A percentile compares a stretch with the other conserved stretches of the same genome.
Conservation (phyloP, 2,888 invertebrate genomes). For the Anodontia alba region DNA sequence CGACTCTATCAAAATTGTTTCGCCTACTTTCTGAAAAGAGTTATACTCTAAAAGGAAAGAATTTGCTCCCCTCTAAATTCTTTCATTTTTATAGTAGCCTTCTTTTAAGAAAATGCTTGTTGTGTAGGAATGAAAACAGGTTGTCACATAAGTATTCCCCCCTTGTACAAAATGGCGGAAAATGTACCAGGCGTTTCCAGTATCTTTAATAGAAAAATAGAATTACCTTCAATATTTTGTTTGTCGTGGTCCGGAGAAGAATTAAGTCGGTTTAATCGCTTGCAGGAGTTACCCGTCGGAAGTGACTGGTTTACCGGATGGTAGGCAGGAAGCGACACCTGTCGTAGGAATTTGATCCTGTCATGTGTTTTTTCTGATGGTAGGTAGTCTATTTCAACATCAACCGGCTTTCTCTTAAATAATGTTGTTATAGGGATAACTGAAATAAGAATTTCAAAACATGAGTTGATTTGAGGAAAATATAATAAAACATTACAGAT, state of each 20-base stretch:
- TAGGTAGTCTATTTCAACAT: constrained; percentile 71
- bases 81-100: too few relatives aligned
- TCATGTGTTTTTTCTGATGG: constrained; percentile 49
- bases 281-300: neutral
- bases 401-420: constrained; percentile 66
- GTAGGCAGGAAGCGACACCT: constrained; percentile 59
- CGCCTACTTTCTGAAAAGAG: too few relatives aligned
- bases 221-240: constrained; percentile 5
- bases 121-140: too few relatives aligned
- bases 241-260: constrained; percentile 40
- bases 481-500: too few relatives aligned
- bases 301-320: constrained; percentile 23
- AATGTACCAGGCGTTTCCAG: too few relatives aligned
- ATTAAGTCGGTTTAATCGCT: constrained; percentile 25
- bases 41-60: too few relatives aligned
- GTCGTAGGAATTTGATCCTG: constrained; percentile 46
- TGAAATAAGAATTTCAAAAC: constrained; percentile 54
- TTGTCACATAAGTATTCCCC: neutral
- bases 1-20: too few relatives aligned
- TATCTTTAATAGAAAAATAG: too few relatives aligned
- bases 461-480: too few relatives aligned
- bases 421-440: constrained; percentile 71
- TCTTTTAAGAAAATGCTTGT: too few relatives aligned
- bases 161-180: too few relatives aligned
- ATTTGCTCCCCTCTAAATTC: too few relatives aligned